These are phyloP conservation scores for Netelia virgata DNA, from an alignment of 2,888 invertebrate genomes.

Conservation along the genomic window DNA sequence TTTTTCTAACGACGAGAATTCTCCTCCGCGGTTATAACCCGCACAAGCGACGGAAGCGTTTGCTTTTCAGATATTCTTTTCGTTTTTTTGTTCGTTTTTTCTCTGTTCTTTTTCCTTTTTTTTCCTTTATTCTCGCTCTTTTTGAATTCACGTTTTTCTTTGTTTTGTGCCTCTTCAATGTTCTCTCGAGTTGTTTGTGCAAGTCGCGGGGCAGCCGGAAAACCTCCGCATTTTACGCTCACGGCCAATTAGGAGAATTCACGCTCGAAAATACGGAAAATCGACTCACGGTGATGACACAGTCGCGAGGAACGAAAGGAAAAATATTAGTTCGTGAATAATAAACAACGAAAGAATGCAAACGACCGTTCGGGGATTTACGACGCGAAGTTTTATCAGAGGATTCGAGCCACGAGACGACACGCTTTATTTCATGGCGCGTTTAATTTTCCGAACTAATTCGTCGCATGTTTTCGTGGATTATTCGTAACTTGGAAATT, in stretches of 20 bases:
- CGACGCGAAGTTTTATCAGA: too few species aligned
- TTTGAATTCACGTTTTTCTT: background rate
- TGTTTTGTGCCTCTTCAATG: slow-evolving; percentile 5
- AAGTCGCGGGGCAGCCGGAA: slow-evolving; percentile 6
- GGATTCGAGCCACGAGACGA: too few species aligned
- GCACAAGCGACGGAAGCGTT: slow-evolving; percentile 37
- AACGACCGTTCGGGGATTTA: too few species aligned
- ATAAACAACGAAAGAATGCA: too few species aligned
- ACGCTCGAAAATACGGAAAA: slow-evolving; percentile 37
- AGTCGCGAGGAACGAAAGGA: background rate
- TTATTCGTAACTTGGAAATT: too few species aligned
- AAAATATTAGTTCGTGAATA: too few species aligned
- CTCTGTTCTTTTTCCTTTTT: background rate
- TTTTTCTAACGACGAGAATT: slow-evolving; percentile 61
- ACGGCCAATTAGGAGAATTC: slow-evolving; percentile 56
- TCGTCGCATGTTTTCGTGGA: too few species aligned
- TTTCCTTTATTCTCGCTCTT: background rate
- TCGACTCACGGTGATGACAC: slow-evolving; percentile 14
- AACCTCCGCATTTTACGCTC: background rate
- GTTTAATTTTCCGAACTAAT: too few species aligned
- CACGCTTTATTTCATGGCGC: too few species aligned
- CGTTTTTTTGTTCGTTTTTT: background rate
- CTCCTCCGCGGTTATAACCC: slow-evolving; percentile 9
- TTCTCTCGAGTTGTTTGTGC: slow-evolving; percentile 28
- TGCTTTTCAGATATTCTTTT: slow-evolving; percentile 28